A percentile compares a stretch with the other conserved stretches of the same genome.
Conservation (phyloP, 2,888 invertebrate species). For the Cheilosia soror region DNA sequence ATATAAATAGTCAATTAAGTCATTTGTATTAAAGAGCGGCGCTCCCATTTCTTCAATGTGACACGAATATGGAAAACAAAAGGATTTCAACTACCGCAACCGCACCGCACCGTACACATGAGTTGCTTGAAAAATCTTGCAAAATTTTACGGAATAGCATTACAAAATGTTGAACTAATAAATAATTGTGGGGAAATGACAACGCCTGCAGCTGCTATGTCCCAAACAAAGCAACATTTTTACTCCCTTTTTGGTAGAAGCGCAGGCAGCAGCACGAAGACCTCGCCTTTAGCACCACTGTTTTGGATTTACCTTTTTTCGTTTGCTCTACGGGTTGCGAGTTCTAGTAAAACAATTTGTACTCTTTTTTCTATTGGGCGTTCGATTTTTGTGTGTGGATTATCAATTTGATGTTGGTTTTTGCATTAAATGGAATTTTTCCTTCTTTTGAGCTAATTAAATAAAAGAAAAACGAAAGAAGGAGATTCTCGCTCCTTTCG, state of each 20-base stretch:
- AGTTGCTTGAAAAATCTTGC: background rate
- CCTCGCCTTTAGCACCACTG: constrained; percentile 70
- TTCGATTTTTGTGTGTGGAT: constrained; percentile 7
- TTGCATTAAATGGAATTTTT: constrained; percentile 39
- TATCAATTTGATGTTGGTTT: constrained; percentile 19
- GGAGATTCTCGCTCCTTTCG: constrained; percentile 63
- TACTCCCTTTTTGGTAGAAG: constrained; percentile 52
- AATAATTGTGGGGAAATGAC: constrained; percentile 36
- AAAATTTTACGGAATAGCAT: background rate
- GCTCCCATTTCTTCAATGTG: constrained; percentile 62
- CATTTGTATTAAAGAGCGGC: constrained; percentile 59
- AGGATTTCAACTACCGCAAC: background rate
- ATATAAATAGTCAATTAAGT: constrained; percentile 75
- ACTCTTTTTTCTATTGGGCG: constrained; percentile 45
- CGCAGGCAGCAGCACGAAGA: constrained; percentile 45
- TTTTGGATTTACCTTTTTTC: constrained; percentile 65
- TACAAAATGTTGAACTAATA: background rate
- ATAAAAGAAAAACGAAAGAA: constrained; percentile 73
- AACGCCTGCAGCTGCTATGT: constrained; percentile 65
- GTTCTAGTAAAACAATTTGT: constrained; percentile 58
- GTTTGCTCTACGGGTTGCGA: constrained; percentile 43
- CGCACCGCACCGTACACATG: background rate
- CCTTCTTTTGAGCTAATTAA: constrained; percentile 51
- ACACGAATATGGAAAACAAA: constrained; percentile 28
- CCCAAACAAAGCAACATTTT: constrained; percentile 71